A percentile compares a stretch with the other conserved stretches of the same genome.
phyloP scores from a whole-genome alignment of 2,113 vertebrate genomes.

The Coregonus clupeaformis region DNA sequence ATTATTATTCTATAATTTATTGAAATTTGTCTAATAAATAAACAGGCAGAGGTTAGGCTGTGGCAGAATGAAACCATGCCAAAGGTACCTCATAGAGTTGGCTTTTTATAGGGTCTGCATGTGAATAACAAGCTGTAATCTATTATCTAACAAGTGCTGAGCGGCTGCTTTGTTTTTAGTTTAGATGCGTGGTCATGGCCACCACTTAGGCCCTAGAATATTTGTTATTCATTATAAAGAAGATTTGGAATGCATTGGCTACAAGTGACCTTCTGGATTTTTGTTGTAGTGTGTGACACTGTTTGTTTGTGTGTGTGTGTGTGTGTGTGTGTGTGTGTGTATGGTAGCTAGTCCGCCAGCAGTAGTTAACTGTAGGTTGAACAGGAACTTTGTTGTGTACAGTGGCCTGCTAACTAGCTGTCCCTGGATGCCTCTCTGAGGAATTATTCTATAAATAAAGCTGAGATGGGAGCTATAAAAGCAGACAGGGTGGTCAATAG shows the following conservation, averaged over 20 bases:
- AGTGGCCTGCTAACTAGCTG: conserved; percentile 1
- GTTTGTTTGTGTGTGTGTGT: no score
- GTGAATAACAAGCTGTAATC: not conserved
- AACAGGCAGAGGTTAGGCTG: conserved; percentile 1
- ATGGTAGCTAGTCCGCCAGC: no score
- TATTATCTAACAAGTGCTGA: not conserved
- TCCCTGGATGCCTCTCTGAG: conserved; percentile 40
- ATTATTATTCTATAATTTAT: no score
- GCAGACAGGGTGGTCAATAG: conserved; percentile 65
- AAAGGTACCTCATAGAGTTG: conserved; percentile 51
- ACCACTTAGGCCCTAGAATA: no score
- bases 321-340: conserved; percentile 15
- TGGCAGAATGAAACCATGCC: conserved; percentile 38
- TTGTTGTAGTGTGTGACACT: conserved; percentile 10
- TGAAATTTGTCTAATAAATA: not conserved
- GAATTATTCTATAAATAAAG: conserved; percentile 73
- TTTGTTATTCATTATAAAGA: no score
- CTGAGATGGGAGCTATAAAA: conserved; percentile 64
- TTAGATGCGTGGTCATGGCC: no score
- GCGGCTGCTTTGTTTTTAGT: not conserved
- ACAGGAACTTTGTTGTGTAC: no score
- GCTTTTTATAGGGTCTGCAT: not conserved
- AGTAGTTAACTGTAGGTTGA: no score
- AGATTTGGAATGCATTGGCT: no score
- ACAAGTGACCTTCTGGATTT: not conserved